phyloP scores from a whole-genome alignment of 2,113 vertebrate species.

The Papio anubis region DNA sequence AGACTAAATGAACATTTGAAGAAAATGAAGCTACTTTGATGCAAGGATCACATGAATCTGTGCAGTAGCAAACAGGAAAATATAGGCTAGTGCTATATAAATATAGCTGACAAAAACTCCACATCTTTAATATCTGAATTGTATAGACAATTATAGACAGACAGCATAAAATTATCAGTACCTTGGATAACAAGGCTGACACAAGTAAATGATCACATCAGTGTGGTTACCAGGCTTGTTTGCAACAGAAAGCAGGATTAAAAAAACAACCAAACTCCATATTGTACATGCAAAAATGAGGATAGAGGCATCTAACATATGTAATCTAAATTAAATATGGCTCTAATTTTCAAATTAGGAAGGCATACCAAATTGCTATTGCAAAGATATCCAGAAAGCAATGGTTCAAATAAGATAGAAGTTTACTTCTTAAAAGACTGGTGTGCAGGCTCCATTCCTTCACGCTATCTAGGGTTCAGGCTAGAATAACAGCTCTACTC shows the following conservation, averaged over 20 bases:
- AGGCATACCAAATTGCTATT: neutral
- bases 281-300: neutral
- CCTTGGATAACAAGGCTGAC: neutral
- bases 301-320: neutral
- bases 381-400: neutral
- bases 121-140: neutral
- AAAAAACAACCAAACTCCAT: neutral
- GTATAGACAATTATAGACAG: neutral
- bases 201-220: neutral
- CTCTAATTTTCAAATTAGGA: neutral
- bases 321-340: neutral
- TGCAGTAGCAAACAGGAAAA: neutral
- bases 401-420: neutral
- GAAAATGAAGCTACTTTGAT: neutral
- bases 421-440: neutral
- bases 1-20: neutral
- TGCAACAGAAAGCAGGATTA: neutral
- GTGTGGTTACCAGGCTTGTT: neutral
- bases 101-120: neutral
- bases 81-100: neutral
- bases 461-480: neutral
- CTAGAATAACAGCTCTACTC: neutral
- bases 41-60: neutral
- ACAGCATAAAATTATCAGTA: neutral
- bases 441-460: neutral